Evolutionary conservation across 2,888 invertebrate species (phyloP).

Genomic region (Cantharis lateralis): DNA sequence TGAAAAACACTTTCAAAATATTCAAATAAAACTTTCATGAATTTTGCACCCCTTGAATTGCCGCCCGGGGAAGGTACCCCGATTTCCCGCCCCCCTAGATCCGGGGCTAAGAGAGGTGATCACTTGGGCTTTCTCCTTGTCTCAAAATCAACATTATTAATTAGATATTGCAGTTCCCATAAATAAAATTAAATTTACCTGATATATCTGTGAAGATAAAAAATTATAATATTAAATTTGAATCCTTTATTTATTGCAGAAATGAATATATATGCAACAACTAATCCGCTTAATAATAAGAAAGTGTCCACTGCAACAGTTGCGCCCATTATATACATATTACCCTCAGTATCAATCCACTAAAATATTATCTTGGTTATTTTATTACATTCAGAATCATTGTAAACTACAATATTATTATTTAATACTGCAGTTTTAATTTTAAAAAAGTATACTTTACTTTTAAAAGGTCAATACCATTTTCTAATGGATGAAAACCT

Average conservation of each 20-base stretch:
- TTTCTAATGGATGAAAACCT: not conserved
- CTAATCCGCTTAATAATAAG: conserved; percentile 65
- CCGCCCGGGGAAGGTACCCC: no score
- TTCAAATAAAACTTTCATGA: no score
- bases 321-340: conserved; percentile 32
- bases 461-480: not conserved
- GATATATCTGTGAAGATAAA: conserved; percentile 55
- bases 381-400: not conserved
- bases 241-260: conserved; percentile 43
- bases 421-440: not conserved
- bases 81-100: no score
- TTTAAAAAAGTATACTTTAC: not conserved
- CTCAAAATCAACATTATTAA: no score
- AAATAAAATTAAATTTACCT: conserved; percentile 43
- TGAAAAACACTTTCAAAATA: no score
- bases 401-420: not conserved
- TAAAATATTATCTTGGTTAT: conserved; percentile 10
- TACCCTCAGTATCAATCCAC: conserved; percentile 23
- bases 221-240: conserved; percentile 46
- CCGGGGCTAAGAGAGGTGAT: no score
- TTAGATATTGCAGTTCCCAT: no score
- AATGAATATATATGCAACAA: conserved; percentile 57
- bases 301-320: conserved; percentile 63
- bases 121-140: no score
- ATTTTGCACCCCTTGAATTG: no score